Percentiles rank a stretch among this genome's conserved stretches.
These are phyloP conservation scores for Sebastes oblongus DNA, from an alignment of 2,797 vertebrate genomes.

Conservation along the genomic window DNA sequence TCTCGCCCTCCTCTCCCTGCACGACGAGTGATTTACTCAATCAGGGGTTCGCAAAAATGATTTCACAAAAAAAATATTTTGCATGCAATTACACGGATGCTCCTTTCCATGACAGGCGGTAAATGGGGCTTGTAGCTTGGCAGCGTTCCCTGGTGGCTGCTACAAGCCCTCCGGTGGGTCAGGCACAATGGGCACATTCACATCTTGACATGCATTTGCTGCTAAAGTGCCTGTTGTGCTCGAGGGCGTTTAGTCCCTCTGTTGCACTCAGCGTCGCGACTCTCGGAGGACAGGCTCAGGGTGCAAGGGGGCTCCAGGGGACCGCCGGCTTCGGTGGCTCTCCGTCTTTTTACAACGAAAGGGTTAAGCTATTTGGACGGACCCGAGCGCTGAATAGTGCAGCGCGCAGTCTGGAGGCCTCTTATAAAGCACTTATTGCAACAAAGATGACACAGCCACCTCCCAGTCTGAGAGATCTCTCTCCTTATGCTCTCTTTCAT, in stretches of 20 bases:
- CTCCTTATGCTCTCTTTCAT: constrained; percentile 34
- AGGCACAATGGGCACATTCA: constrained; percentile 83
- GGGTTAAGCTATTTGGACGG: constrained; percentile 71
- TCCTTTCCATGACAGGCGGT: constrained; percentile 64
- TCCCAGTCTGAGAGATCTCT: constrained; percentile 55
- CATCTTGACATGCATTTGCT: constrained; percentile 81
- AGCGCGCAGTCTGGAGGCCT: constrained; percentile 62
- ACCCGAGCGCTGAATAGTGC: constrained; percentile 56
- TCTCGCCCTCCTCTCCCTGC: not conserved
- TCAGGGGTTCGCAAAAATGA: constrained; percentile 30
- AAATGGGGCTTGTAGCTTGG: constrained; percentile 63
- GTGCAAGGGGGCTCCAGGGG: constrained; percentile 47
- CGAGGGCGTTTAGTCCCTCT: constrained; percentile 74
- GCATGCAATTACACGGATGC: constrained; percentile 78
- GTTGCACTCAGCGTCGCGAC: constrained; percentile 57
- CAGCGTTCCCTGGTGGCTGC: constrained; percentile 53
- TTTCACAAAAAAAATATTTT: constrained; percentile 73
- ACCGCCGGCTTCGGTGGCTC: constrained; percentile 53
- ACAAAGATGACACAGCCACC: constrained; percentile 75
- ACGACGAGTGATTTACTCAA: constrained; percentile 52
- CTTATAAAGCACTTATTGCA: constrained; percentile 70
- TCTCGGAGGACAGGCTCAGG: constrained; percentile 60
- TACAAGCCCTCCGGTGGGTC: constrained; percentile 58
- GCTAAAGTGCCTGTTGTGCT: constrained; percentile 82
- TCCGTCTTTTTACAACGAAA: constrained; percentile 55